phyloP scores from a whole-genome alignment of 2,888 invertebrate species.

The Bombylius major region DNA sequence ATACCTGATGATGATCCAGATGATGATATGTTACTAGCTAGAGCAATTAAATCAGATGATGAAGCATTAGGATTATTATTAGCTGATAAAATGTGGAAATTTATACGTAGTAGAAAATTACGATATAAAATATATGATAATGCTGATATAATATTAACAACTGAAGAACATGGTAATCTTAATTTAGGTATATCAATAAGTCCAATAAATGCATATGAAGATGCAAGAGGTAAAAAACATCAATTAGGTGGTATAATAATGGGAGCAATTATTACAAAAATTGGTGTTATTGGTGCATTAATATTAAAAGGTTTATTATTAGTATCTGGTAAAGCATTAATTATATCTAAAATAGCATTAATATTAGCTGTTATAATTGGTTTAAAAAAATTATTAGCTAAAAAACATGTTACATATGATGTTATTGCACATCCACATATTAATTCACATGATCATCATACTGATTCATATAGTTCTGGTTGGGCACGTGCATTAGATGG shows the following conservation, averaged over 20 bases:
- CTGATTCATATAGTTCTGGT: constrained; percentile 44
- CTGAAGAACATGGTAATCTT: constrained; percentile 49
- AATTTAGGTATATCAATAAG: constrained; percentile 54
- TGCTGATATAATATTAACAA: constrained; percentile 62
- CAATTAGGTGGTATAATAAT: constrained; percentile 52
- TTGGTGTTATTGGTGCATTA: constrained; percentile 65
- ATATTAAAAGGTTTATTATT: constrained; percentile 70
- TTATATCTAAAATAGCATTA: constrained; percentile 73
- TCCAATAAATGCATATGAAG: constrained; percentile 44
- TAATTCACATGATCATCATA: constrained; percentile 32
- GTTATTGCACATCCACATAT: constrained; percentile 61
- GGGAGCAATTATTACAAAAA: constrained; percentile 65
- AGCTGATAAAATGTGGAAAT: constrained; percentile 61
- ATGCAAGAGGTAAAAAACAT: constrained; percentile 61
- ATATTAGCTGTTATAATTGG: constrained; percentile 69
- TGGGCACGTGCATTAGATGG: constrained; percentile 43
- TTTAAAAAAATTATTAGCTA: constrained; percentile 66
- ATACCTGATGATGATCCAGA: constrained; percentile 38
- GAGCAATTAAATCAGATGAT: constrained; percentile 40
- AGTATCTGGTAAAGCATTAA: constrained; percentile 71
- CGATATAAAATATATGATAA: constrained; percentile 67
- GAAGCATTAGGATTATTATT: constrained; percentile 52
- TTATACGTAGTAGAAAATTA: constrained; percentile 60
- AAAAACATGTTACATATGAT: constrained; percentile 56
- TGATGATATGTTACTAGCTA: constrained; percentile 42